Conservation (phyloP, 2,113 vertebrate genomes). For the Cercocebus atys region DNA sequence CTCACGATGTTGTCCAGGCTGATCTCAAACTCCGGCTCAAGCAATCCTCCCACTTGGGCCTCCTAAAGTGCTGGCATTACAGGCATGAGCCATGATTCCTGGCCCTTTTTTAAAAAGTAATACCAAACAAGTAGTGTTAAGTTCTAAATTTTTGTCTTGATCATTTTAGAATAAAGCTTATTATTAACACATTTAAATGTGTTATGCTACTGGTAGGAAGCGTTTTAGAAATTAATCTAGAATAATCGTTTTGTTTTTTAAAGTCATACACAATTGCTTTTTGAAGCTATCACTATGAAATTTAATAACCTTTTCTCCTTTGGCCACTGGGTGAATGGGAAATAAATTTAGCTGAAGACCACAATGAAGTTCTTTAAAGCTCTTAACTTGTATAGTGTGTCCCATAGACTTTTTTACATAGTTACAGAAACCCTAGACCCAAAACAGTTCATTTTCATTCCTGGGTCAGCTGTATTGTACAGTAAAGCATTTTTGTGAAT, state of each 20-base stretch:
- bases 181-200: background rate
- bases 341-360: conserved; percentile 24
- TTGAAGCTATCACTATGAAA: conserved; percentile 9
- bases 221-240: conserved; percentile 54
- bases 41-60: no score
- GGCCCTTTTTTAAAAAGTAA: background rate
- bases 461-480: background rate
- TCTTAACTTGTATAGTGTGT: conserved; percentile 9
- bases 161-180: conserved; percentile 26
- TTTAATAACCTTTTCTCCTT: conserved; percentile 9
- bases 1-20: no score
- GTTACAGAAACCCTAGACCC: background rate
- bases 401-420: conserved; percentile 29
- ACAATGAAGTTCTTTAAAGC: conserved; percentile 29
- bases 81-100: no score
- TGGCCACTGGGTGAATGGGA: background rate
- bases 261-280: background rate
- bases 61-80: no score
- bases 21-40: no score
- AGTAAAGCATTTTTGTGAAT: conserved; percentile 44
- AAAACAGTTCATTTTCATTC: conserved; percentile 32
- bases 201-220: conserved; percentile 29
- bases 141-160: conserved; percentile 19
- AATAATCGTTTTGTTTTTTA: conserved; percentile 35
- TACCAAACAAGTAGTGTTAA: background rate